Evolutionary conservation across 1,140 invertebrate genomes (phyloP).

Genomic region (Drosophila prosaltans): DNA sequence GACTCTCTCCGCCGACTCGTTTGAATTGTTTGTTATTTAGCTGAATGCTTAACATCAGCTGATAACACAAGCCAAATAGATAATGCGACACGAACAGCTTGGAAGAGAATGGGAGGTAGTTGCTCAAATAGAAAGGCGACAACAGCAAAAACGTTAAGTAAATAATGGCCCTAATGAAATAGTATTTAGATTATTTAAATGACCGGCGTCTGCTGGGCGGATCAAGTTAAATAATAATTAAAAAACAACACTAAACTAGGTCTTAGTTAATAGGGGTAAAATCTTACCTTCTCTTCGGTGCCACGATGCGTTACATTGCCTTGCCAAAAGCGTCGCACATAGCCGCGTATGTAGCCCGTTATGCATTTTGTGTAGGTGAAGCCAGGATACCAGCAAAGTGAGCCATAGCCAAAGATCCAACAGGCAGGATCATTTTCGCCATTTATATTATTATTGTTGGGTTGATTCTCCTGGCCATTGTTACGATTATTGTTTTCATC

Average conservation of each 20-base stretch:
- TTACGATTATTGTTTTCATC: conserved; percentile 49
- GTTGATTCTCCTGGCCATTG: conserved; percentile 37
- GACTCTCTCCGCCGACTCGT: neutral
- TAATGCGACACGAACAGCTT: conserved; percentile 38
- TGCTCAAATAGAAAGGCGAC: conserved; percentile 17
- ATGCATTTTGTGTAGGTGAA: conserved; percentile 89
- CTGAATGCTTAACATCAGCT: conserved; percentile 21
- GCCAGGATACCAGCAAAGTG: conserved; percentile 93
- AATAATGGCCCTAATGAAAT: conserved; percentile 32
- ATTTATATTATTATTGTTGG: neutral
- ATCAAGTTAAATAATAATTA: neutral
- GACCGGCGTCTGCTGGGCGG: no score
- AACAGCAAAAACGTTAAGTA: conserved; percentile 41
- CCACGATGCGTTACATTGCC: conserved; percentile 93
- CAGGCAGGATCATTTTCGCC: conserved; percentile 57
- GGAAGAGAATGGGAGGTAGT: neutral
- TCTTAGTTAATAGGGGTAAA: conserved; percentile 37
- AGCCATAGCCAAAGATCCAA: conserved; percentile 95
- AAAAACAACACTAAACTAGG: conserved; percentile 14
- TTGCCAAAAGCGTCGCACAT: conserved; percentile 92
- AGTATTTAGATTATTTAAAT: conserved; percentile 29
- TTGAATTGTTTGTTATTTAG: conserved; percentile 41
- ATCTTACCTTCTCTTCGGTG: conserved; percentile 88
- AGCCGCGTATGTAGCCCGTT: conserved; percentile 88
- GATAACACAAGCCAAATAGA: conserved; percentile 59